phyloP scores from a whole-genome alignment of 2,113 vertebrate species.

The Equus przewalskii region DNA sequence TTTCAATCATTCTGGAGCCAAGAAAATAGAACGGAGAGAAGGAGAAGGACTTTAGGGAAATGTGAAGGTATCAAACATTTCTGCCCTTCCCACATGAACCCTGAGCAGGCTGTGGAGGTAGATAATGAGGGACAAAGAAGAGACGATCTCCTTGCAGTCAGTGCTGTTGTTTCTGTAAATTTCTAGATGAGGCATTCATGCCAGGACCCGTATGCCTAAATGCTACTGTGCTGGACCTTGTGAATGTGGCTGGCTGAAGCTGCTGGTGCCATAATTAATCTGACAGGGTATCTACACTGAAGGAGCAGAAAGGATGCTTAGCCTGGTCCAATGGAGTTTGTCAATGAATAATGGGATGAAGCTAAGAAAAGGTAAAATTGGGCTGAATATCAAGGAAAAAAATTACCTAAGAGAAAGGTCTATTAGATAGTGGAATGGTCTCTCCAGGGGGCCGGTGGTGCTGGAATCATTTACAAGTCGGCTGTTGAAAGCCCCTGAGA shows the following conservation, averaged over 20 bases:
- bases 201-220: background rate
- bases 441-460: conserved; percentile 28
- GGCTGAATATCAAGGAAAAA: conserved; percentile 59
- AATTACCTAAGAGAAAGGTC: conserved; percentile 44
- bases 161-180: conserved; percentile 11
- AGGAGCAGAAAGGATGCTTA: conserved; percentile 11
- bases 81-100: background rate
- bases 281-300: conserved; percentile 29
- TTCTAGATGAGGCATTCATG: background rate
- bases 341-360: conserved; percentile 44
- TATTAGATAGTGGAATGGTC: conserved; percentile 36
- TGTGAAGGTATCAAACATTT: background rate
- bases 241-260: background rate
- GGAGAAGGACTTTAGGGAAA: conserved; percentile 43
- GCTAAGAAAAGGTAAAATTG: conserved; percentile 63
- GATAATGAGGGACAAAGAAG: conserved; percentile 35
- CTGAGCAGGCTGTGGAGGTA: background rate
- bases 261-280: conserved; percentile 39
- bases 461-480: conserved; percentile 44
- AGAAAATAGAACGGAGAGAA: conserved; percentile 37
- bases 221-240: background rate
- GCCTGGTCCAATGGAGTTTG: conserved; percentile 53
- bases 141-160: background rate
- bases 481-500: conserved; percentile 57
- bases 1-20: conserved; percentile 3